Evolutionary conservation across 2,888 invertebrate species (phyloP).

Genomic region (Cephus runcator): DNA sequence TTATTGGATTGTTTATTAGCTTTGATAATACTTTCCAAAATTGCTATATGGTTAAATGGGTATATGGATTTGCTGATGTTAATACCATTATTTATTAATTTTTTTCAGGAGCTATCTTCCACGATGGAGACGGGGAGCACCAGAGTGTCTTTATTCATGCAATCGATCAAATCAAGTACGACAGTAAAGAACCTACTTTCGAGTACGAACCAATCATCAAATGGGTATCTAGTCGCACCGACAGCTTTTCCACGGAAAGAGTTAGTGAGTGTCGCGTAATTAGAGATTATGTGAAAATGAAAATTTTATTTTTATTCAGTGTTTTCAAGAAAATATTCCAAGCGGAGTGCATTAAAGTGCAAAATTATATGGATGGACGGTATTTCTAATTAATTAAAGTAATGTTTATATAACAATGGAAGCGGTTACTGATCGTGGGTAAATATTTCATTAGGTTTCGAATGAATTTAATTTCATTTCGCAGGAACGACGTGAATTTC

Average conservation of each 20-base stretch:
- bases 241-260: conserved; percentile 50
- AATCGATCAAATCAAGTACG: conserved; percentile 34
- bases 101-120: conserved; percentile 55
- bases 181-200: conserved; percentile 46
- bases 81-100: background rate
- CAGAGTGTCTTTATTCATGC: conserved; percentile 44
- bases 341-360: background rate
- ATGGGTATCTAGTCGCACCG: conserved; percentile 45
- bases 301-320: background rate
- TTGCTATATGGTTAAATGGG: background rate
- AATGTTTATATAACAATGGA: background rate
- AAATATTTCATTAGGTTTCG: background rate
- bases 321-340: no score
- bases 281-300: background rate
- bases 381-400: background rate
- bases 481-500: background rate
- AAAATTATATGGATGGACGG: background rate
- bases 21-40: background rate
- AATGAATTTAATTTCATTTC: background rate
- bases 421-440: background rate
- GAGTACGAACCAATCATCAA: conserved; percentile 37
- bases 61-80: background rate
- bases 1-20: background rate
- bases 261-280: conserved; percentile 31
- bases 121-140: conserved; percentile 46